phyloP scores from a whole-genome alignment of 2,888 invertebrate species.

The Amorpha juglandis region DNA sequence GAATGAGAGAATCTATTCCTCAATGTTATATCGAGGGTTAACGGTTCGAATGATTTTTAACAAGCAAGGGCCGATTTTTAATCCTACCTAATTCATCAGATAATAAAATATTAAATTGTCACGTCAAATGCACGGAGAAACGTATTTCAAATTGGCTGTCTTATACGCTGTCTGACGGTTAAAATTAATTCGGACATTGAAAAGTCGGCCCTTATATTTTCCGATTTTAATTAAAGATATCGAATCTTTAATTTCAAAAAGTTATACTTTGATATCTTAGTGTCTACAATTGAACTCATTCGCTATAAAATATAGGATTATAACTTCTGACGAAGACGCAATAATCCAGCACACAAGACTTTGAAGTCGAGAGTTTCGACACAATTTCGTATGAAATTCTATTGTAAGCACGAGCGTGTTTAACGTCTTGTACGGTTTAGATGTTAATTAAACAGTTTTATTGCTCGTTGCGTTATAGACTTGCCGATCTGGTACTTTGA shows the following conservation, averaged over 20 bases:
- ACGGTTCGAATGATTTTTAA: neutral
- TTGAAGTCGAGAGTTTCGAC: neutral
- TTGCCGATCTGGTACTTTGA: conserved; percentile 91
- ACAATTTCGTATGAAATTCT: conserved; percentile 18
- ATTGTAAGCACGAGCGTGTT: conserved; percentile 29
- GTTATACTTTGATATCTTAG: too few relatives aligned
- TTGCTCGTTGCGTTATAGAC: conserved; percentile 68
- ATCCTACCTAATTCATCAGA: too few relatives aligned
- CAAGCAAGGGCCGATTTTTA: too few relatives aligned
- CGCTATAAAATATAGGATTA: neutral
- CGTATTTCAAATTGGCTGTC: too few relatives aligned
- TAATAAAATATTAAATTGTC: too few relatives aligned
- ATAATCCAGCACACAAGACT: neutral
- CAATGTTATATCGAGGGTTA: neutral
- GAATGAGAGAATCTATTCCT: neutral
- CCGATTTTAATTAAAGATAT: too few relatives aligned
- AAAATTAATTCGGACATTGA: too few relatives aligned
- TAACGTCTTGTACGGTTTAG: conserved; percentile 34
- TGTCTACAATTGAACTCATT: too few relatives aligned
- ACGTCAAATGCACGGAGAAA: too few relatives aligned
- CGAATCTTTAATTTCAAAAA: too few relatives aligned
- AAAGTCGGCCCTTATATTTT: too few relatives aligned
- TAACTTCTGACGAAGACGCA: neutral
- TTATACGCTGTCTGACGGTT: too few relatives aligned
- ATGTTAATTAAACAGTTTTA: conserved; percentile 39